phyloP scores from a whole-genome alignment of 2,797 vertebrate species.

The Sphenopsis melanotis region DNA sequence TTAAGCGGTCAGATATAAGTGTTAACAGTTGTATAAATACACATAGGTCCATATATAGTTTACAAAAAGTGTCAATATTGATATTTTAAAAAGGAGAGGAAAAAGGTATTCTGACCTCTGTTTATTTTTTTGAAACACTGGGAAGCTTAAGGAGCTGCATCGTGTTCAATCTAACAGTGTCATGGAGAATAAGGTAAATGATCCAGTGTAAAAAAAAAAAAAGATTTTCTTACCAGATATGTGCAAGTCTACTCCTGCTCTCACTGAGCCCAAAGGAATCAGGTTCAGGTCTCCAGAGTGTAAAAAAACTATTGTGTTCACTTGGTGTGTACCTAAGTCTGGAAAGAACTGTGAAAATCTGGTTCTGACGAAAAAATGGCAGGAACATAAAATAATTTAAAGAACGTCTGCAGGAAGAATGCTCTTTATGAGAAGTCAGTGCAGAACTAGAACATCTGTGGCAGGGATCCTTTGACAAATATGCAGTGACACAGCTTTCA shows the following conservation, averaged over 20 bases:
- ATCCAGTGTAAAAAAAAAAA: background rate
- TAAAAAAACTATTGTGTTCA: background rate
- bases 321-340: background rate
- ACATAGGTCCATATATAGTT: background rate
- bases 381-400: background rate
- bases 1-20: background rate
- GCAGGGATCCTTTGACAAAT: slow-evolving; percentile 39
- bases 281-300: background rate
- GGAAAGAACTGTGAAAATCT: background rate
- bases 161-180: background rate
- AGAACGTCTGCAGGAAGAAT: background rate
- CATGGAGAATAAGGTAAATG: background rate
- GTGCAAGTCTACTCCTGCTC: rapidly evolving
- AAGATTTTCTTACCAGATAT: background rate
- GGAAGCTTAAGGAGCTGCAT: background rate
- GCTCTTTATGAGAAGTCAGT: background rate
- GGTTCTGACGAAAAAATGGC: background rate
- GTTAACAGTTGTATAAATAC: background rate
- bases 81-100: background rate
- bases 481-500: slow-evolving; percentile 18
- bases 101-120: background rate
- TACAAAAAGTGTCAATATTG: background rate
- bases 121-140: background rate
- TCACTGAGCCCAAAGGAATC: background rate
- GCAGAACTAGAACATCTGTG: slow-evolving; percentile 55